These are phyloP conservation scores for Porites australiensis DNA, from an alignment of 64 coral and sea anemone species.

Conservation along the genomic window DNA sequence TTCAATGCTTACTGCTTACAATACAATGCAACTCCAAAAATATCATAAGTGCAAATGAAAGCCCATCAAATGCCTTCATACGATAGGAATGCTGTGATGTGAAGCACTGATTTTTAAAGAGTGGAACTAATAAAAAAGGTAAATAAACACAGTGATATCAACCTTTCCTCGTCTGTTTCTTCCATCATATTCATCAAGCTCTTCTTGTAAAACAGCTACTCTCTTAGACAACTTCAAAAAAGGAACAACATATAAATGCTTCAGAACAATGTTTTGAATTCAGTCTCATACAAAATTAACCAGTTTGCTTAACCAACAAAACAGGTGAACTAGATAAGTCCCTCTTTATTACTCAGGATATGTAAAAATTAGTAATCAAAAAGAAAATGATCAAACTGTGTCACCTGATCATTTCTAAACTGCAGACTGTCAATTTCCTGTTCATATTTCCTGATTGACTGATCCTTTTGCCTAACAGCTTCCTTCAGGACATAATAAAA, in stretches of 20 bases:
- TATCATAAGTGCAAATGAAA: no score
- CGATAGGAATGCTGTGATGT: no score
- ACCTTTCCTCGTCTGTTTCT: slow-evolving; percentile 84
- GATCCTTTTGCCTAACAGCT: slow-evolving; percentile 87
- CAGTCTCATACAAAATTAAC: no score
- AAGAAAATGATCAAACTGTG: neutral
- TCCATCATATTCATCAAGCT: slow-evolving; percentile 78
- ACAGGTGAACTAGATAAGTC: no score
- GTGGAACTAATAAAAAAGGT: neutral
- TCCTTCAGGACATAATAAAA: slow-evolving; percentile 64
- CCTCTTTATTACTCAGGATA: neutral
- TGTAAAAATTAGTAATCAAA: neutral
- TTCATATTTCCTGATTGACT: slow-evolving; percentile 97
- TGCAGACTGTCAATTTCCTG: slow-evolving; percentile 99
- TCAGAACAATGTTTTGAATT: neutral
- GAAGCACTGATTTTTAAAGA: no score
- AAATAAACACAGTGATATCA: neutral
- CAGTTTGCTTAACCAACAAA: no score
- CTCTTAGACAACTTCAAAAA: slow-evolving; percentile 89
- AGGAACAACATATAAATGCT: neutral
- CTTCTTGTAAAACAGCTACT: slow-evolving; percentile 94
- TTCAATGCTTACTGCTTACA: no score
- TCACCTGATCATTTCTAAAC: slow-evolving; percentile 98
- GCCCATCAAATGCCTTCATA: no score
- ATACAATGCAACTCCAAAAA: no score